Percentiles rank a stretch among this genome's conserved stretches.
Conservation (phyloP, 1,140 invertebrate species). For the Bombyx mandarina region DNA sequence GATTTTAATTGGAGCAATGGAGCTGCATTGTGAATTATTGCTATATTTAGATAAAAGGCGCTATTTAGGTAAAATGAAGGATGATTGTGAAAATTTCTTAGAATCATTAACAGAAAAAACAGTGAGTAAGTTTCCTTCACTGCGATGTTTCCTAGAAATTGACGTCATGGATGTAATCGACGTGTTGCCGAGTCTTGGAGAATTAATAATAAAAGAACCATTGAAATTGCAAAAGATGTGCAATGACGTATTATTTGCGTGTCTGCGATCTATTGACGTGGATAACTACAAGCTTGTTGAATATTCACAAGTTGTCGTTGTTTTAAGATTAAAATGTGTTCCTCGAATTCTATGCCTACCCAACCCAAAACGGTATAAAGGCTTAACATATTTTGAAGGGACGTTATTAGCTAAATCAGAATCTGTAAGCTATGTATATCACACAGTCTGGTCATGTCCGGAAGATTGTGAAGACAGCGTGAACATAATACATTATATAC, state of each 20-base stretch:
- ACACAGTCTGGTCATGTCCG: conserved; percentile 59
- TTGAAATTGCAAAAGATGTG: conserved; percentile 36
- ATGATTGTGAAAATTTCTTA: conserved; percentile 33
- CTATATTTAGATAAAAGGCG: conserved; percentile 47
- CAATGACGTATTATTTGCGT: conserved; percentile 46
- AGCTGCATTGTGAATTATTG: conserved; percentile 36
- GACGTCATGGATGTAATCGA: conserved; percentile 51
- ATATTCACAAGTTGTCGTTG: conserved; percentile 34
- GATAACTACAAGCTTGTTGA: conserved; percentile 23
- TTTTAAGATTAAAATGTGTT: conserved; percentile 35
- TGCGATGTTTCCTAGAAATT: conserved; percentile 38
- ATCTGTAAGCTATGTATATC: conserved; percentile 38
- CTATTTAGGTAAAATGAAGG: conserved; percentile 36
- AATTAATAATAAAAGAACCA: conserved; percentile 41
- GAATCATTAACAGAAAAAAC: conserved; percentile 31
- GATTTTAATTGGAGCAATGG: conserved; percentile 14
- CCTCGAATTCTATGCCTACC: conserved; percentile 21
- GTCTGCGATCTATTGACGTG: conserved; percentile 32
- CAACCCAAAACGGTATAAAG: conserved; percentile 22
- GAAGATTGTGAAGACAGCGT: conserved; percentile 59
- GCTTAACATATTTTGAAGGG: conserved; percentile 32
- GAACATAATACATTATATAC: conserved; percentile 48
- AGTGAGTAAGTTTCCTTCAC: conserved; percentile 41
- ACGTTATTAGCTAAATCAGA: conserved; percentile 40
- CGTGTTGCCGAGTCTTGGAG: conserved; percentile 30